These are phyloP conservation scores for Hippoglossus hippoglossus DNA, from an alignment of 2,797 vertebrate species.

Conservation along the genomic window DNA sequence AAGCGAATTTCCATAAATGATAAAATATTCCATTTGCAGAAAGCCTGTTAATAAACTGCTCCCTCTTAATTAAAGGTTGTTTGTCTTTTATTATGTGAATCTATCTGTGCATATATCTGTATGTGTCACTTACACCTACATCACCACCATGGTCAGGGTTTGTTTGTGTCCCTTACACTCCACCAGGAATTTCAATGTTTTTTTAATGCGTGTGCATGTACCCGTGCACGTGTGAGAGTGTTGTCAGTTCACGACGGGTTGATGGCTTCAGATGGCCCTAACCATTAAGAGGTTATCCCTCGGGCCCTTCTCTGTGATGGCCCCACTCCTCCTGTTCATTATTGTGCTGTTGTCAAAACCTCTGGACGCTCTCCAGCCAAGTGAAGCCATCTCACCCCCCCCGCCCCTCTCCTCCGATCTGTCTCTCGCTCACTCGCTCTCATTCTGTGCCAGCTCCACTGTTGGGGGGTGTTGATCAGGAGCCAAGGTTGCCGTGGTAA, in stretches of 20 bases:
- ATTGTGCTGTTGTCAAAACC: conserved; percentile 63
- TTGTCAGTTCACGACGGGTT: conserved; percentile 38
- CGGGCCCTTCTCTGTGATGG: conserved; percentile 10
- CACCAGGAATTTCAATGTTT: too few relatives aligned
- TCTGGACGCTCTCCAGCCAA: conserved; percentile 59
- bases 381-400: conserved; percentile 17
- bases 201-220: neutral
- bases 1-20: too few relatives aligned
- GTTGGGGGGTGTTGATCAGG: conserved; percentile 47
- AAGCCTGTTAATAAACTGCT: too few relatives aligned
- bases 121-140: too few relatives aligned
- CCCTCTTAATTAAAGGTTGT: too few relatives aligned
- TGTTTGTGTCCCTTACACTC: too few relatives aligned
- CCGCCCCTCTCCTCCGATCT: conserved; percentile 26
- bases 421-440: conserved; percentile 23
- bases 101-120: too few relatives aligned
- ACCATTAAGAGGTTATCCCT: conserved; percentile 51
- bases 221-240: conserved; percentile 13
- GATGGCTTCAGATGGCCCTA: conserved; percentile 42
- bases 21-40: too few relatives aligned
- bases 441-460: conserved; percentile 68
- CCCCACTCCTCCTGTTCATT: conserved; percentile 64
- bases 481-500: conserved; percentile 79
- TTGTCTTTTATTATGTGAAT: too few relatives aligned
- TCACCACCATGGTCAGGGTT: neutral